These are phyloP conservation scores for Rhegmatorhina hoffmannsi DNA, from an alignment of 2,113 vertebrate genomes.

Conservation along the genomic window DNA sequence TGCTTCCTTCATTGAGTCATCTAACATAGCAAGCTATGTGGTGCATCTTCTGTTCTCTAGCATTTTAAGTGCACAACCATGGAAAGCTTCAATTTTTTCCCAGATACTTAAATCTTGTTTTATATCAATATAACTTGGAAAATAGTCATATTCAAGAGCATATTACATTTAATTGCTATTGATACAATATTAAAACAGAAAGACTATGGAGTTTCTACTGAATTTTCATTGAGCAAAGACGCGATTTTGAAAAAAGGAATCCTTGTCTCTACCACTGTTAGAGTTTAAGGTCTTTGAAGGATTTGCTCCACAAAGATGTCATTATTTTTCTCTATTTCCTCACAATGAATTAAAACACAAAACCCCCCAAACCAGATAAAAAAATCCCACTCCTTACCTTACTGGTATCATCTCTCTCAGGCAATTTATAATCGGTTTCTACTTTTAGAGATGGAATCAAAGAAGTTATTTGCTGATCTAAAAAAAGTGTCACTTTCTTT, in stretches of 20 bases:
- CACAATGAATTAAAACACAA: background rate
- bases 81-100: background rate
- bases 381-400: background rate
- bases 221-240: background rate
- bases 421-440: background rate
- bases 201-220: background rate
- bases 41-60: background rate
- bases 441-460: background rate
- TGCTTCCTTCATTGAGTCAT: background rate
- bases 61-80: background rate
- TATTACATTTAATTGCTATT: background rate
- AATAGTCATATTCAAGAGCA: background rate
- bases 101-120: background rate
- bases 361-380: rapidly evolving
- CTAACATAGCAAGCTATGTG: background rate
- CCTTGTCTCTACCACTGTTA: background rate
- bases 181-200: background rate
- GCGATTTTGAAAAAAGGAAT: background rate
- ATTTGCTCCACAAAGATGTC: background rate
- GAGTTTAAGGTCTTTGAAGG: background rate
- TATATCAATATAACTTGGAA: background rate
- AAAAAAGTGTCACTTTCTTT: background rate
- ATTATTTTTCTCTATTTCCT: background rate
- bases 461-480: background rate
- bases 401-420: background rate